Evolutionary conservation across 2,888 invertebrate species (phyloP).

Genomic region (Stenurella melanura): DNA sequence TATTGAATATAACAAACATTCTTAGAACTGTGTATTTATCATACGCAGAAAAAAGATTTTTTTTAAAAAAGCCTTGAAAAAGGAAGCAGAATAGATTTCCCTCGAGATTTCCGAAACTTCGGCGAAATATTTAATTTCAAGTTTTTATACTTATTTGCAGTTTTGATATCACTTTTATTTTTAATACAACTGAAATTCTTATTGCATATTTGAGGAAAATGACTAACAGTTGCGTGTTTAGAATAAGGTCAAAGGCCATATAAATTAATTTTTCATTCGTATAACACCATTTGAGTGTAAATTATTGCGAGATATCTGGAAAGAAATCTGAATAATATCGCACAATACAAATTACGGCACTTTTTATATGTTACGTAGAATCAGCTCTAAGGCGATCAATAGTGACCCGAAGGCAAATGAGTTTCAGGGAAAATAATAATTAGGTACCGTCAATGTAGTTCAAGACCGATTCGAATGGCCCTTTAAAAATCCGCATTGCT

Average conservation of each 20-base stretch:
- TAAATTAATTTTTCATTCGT: background rate
- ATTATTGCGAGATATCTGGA: background rate
- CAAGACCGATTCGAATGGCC: no score
- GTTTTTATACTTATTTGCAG: no score
- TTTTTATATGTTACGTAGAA: background rate
- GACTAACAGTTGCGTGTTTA: background rate
- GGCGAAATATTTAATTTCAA: no score
- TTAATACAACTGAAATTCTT: background rate
- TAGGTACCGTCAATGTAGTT: background rate
- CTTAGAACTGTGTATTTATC: no score
- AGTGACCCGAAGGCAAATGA: background rate
- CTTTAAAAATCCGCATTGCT: no score
- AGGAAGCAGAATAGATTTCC: no score
- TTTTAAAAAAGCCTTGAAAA: no score
- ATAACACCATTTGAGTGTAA: background rate
- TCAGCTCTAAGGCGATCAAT: background rate
- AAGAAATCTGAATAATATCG: constrained; percentile 7
- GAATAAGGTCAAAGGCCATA: constrained; percentile 4
- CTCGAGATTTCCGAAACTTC: no score
- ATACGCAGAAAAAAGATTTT: no score
- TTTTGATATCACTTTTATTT: no score
- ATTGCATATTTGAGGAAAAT: background rate
- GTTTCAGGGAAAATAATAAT: background rate
- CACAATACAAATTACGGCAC: constrained; percentile 4
- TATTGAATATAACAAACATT: no score